Percentiles rank a stretch among this genome's conserved stretches.
Conservation (phyloP, 30 jellyfish, hydroid and myxozoan genomes). For the Aurelia aurita complex sp. Pacific region DNA sequence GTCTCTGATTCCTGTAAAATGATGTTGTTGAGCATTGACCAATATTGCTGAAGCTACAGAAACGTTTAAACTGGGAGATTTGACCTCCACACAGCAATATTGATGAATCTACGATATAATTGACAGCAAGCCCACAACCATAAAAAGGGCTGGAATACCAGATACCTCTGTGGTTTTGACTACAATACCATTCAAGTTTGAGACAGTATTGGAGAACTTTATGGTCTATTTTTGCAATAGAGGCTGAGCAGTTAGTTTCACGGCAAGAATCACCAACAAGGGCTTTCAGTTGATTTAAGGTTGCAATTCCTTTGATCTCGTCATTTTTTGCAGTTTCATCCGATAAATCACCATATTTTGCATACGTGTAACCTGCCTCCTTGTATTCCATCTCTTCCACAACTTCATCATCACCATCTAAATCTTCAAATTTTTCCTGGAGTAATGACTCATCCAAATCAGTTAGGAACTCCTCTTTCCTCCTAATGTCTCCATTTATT, state of each 20-base stretch:
- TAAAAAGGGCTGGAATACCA: conserved; percentile 45
- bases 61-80: conserved; percentile 4
- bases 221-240: neutral
- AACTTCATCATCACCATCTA: no score
- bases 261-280: conserved; percentile 24
- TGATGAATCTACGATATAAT: conserved; percentile 3
- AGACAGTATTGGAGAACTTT: neutral
- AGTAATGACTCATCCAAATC: no score
- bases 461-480: no score
- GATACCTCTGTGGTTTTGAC: conserved; percentile 1
- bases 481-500: no score
- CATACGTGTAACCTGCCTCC: no score
- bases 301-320: no score
- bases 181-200: conserved; percentile 39
- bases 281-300: no score
- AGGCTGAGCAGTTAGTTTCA: neutral
- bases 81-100: conserved; percentile 19
- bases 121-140: conserved; percentile 13
- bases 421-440: no score
- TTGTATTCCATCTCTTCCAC: no score
- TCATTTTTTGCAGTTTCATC: no score
- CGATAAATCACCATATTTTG: no score
- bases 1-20: conserved; percentile 17
- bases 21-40: conserved; percentile 17
- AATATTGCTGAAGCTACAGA: conserved; percentile 6